A percentile compares a stretch with the other conserved stretches of the same genome.
These are phyloP conservation scores for Ammodytes dubius DNA, from an alignment of 2,113 vertebrate genomes.

Conservation along the genomic window DNA sequence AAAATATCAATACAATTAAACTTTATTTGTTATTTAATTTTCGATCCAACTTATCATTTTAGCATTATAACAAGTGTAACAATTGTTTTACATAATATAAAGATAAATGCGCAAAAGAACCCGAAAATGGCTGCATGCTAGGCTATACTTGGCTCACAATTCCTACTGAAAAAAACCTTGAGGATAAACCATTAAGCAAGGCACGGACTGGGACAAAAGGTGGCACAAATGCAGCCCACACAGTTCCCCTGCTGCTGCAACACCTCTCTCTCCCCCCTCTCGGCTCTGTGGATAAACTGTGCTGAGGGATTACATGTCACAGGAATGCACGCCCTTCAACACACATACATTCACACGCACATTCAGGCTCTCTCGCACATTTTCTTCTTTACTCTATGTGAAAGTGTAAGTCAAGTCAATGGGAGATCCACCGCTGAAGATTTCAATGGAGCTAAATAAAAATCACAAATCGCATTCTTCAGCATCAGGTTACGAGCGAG, in stretches of 20 bases:
- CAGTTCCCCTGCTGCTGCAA: conserved; percentile 6
- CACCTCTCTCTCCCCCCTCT: conserved; percentile 29
- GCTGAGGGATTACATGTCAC: conserved; percentile 45
- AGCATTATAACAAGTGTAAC: neutral
- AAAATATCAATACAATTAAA: neutral
- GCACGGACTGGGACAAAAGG: neutral
- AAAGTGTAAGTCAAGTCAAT: neutral
- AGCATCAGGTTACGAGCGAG: conserved; percentile 47
- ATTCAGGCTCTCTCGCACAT: too few species aligned
- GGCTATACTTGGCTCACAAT: neutral
- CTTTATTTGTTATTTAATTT: neutral
- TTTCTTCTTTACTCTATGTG: neutral
- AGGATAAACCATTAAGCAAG: neutral
- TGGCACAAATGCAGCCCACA: neutral
- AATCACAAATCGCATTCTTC: conserved; percentile 34
- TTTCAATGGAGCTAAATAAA: conserved; percentile 53
- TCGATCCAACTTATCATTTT: neutral
- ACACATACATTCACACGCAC: conserved; percentile 19
- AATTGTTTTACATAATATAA: neutral
- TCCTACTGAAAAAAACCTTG: neutral
- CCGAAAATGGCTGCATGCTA: neutral
- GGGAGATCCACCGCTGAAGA: neutral
- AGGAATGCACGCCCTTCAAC: conserved; percentile 56
- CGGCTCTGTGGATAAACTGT: conserved; percentile 47
- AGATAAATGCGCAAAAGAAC: neutral